A percentile compares a stretch with the other conserved stretches of the same genome.
These are phyloP conservation scores for Epizoanthus ramosus DNA, from an alignment of 92 coral and sea anemone genomes.

Conservation along the genomic window DNA sequence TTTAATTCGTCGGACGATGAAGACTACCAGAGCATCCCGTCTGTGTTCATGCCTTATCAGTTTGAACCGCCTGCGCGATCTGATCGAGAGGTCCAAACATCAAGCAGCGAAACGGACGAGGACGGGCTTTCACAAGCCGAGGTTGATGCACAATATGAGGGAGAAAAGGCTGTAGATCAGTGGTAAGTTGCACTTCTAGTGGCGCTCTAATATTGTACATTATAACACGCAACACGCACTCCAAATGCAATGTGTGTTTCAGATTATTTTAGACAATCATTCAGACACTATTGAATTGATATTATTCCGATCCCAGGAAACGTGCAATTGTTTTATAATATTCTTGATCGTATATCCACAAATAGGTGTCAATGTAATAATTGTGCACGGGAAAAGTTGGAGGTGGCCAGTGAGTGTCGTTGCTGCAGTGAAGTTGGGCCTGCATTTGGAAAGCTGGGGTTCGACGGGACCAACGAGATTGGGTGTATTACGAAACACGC, in stretches of 20 bases:
- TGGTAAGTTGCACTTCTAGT: slow-evolving; percentile 28
- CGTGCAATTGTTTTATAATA: not conserved
- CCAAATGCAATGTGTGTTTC: slow-evolving; percentile 12
- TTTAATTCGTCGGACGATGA: slow-evolving; percentile 28
- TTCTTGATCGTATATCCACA: slow-evolving; percentile 15
- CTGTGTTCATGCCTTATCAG: slow-evolving; percentile 38
- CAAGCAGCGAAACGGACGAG: slow-evolving; percentile 35
- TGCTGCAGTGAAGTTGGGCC: not conserved
- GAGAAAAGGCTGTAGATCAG: slow-evolving; percentile 17
- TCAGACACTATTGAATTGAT: slow-evolving; percentile 9
- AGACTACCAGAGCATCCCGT: slow-evolving; percentile 15
- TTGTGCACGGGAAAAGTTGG: not conserved
- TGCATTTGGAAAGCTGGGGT: not conserved
- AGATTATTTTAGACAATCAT: not conserved
- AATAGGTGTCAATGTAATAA: slow-evolving; percentile 8
- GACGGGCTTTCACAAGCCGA: slow-evolving; percentile 21
- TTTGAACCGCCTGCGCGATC: slow-evolving; percentile 36
- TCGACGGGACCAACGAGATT: not conserved
- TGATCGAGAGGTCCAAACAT: slow-evolving; percentile 31
- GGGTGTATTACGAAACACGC: not conserved
- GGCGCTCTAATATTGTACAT: slow-evolving; percentile 9
- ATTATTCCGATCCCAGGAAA: slow-evolving; percentile 11
- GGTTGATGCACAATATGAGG: slow-evolving; percentile 26
- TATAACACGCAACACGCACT: slow-evolving; percentile 23
- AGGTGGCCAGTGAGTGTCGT: slow-evolving; percentile 1